Base-by-base conservation (phyloP, 2,797 vertebrate genomes). In the Schizothorax lantsangensis region DNA sequence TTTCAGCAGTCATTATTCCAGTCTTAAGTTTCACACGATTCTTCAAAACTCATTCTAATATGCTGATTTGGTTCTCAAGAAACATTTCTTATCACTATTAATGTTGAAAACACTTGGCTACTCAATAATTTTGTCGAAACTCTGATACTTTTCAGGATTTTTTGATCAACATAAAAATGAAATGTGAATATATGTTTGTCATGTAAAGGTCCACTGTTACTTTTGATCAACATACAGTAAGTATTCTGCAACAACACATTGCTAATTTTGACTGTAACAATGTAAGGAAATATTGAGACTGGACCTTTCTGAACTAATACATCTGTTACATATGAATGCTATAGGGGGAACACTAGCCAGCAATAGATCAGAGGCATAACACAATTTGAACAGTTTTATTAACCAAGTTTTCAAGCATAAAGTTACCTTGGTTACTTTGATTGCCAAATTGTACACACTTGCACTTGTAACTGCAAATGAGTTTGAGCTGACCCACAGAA, bases 401-500 rank as follows among this genome's bases (percentile, higher is more conserved):
- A 21, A 30, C 5, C n/a, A 30, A 21, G n/a, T 47, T 66, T 77
- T 66, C 49, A 49, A 36, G 14, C 12, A n/a, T 15, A 9, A 84
- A 49, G 43, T 64, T 77, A 40, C 5, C 52, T n/a, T 59, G 6
- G 14, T 40, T 59, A 68, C 57, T 66, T 75, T n/a, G 59, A 77
- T 84, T 49, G 1, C 30, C 57, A 77, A 10, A 45, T 47, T 84
- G 8, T 38, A 4, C 6, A 36, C 40, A 54, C 45, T 79, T 57
- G 75, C 17, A 40, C 75, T 79, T 79, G 38, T 78, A 79, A 68
- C 49, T 71, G 12, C 52, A 78, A 36, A 49, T 81, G 62, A 19
- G 38, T 47, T 19, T 33, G 62, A 68, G 43, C 38, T 33, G 17
- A 21, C 15, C 74, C 74, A 10, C 19, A 33, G 43, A 66, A 38